These are phyloP conservation scores for Mormyrus lacerda DNA, from an alignment of 2,113 vertebrate species.

Conservation along the genomic window DNA sequence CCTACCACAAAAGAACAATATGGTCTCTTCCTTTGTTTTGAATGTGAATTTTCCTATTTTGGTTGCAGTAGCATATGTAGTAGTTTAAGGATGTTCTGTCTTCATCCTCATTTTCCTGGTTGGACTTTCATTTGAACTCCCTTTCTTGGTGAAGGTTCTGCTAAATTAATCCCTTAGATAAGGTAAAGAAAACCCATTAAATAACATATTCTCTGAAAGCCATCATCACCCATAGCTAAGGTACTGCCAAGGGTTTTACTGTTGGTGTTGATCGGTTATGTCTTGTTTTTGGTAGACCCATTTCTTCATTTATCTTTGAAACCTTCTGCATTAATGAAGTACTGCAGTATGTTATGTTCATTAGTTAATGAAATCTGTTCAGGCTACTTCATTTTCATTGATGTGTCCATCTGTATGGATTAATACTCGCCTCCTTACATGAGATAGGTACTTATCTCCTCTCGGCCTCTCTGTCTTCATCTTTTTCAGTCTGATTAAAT, in stretches of 20 bases:
- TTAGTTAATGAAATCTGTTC: conserved; percentile 5
- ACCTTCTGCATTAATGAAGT: not conserved
- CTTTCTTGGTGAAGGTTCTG: not conserved
- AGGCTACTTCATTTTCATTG: conserved; percentile 18
- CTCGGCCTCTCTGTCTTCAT: conserved; percentile 4
- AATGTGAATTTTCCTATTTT: not conserved
- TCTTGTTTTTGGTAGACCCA: not conserved
- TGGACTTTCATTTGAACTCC: not conserved
- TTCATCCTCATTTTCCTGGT: not conserved
- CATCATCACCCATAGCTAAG: not conserved
- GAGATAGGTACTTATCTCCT: conserved; percentile 12
- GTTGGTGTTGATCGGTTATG: not conserved
- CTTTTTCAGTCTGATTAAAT: conserved; percentile 8
- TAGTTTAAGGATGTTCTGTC: not conserved
- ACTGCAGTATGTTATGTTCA: not conserved
- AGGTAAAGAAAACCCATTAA: not conserved
- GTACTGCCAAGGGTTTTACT: not conserved
- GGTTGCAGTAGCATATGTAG: not conserved
- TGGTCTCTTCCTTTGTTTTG: conserved; percentile 3
- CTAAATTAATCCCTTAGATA: not conserved
- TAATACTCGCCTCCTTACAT: conserved; percentile 3
- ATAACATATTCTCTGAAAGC: not conserved
- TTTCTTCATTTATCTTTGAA: not conserved
- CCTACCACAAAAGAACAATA: not conserved
- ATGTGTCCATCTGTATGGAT: conserved; percentile 18